These are phyloP conservation scores for Lepidochitona cinerea DNA, from an alignment of 2,888 invertebrate genomes.

Conservation along the genomic window DNA sequence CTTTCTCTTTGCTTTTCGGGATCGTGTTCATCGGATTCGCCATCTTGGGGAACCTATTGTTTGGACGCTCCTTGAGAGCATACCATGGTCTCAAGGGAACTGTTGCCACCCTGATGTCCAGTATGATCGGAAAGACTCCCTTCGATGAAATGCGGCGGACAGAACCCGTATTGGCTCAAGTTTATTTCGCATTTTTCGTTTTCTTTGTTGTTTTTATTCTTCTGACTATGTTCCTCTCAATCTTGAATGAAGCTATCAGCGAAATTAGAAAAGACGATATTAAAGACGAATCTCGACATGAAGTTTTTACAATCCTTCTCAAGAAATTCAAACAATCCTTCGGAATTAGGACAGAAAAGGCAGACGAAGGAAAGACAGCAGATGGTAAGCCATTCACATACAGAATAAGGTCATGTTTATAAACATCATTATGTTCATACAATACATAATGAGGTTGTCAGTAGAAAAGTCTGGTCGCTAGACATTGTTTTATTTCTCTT, in stretches of 20 bases:
- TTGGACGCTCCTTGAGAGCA: constrained; percentile 53
- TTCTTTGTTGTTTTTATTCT: constrained; percentile 49
- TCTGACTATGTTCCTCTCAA: constrained; percentile 51
- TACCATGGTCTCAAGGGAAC: constrained; percentile 64
- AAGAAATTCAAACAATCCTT: constrained; percentile 12
- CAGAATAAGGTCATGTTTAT: too few relatives aligned
- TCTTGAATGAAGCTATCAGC: constrained; percentile 49
- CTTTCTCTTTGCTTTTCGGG: constrained; percentile 70
- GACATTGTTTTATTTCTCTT: too few relatives aligned
- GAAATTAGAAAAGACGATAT: constrained; percentile 10
- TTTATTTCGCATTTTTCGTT: constrained; percentile 48
- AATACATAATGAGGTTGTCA: too few relatives aligned
- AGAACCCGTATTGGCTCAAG: constrained; percentile 42
- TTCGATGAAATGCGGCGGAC: constrained; percentile 36
- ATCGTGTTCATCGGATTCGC: constrained; percentile 64
- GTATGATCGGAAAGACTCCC: constrained; percentile 50
- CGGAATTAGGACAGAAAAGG: constrained; percentile 12
- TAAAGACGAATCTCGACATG: not conserved
- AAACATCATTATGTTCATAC: too few relatives aligned
- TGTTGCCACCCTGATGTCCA: constrained; percentile 68
- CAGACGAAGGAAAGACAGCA: not conserved
- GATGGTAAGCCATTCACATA: not conserved
- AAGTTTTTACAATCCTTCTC: not conserved
- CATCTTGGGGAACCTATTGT: constrained; percentile 61
- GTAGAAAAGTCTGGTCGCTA: too few relatives aligned